phyloP scores from a whole-genome alignment of 2,113 vertebrate species.

The Phyllostomus hastatus region DNA sequence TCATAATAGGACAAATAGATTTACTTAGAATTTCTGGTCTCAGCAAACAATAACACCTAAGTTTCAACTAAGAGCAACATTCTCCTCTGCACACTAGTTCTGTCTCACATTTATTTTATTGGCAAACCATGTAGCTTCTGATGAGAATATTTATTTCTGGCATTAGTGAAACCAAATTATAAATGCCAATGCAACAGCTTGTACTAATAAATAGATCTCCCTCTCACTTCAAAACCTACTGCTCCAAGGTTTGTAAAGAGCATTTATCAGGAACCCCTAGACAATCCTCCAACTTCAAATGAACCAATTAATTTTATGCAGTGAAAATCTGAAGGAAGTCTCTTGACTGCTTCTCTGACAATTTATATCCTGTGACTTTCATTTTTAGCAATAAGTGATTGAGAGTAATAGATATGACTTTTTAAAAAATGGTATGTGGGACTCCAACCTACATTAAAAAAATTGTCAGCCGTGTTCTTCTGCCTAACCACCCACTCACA shows the following conservation, averaged over 20 bases:
- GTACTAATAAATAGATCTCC: slow-evolving; percentile 48
- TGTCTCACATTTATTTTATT: slow-evolving; percentile 44
- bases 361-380: slow-evolving; percentile 59
- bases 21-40: slow-evolving; percentile 27
- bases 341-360: background rate
- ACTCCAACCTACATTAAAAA: background rate
- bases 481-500: background rate
- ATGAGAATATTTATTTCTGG: slow-evolving; percentile 60
- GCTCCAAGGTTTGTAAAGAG: slow-evolving; percentile 49
- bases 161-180: slow-evolving; percentile 62
- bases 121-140: slow-evolving; percentile 38
- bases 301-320: slow-evolving; percentile 61
- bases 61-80: background rate
- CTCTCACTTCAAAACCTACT: slow-evolving; percentile 42
- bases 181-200: slow-evolving; percentile 45
- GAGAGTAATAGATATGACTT: slow-evolving; percentile 17
- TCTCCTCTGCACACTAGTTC: background rate
- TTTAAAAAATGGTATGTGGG: background rate
- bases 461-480: background rate
- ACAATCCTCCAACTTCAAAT: slow-evolving; percentile 44
- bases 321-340: slow-evolving; percentile 27
- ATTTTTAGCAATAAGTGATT: slow-evolving; percentile 59
- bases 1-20: background rate
- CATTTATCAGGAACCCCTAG: slow-evolving; percentile 51
- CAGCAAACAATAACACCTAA: background rate